Evolutionary conservation across 2,888 invertebrate species (phyloP).

Genomic region (Gymnosoma rotundatum): DNA sequence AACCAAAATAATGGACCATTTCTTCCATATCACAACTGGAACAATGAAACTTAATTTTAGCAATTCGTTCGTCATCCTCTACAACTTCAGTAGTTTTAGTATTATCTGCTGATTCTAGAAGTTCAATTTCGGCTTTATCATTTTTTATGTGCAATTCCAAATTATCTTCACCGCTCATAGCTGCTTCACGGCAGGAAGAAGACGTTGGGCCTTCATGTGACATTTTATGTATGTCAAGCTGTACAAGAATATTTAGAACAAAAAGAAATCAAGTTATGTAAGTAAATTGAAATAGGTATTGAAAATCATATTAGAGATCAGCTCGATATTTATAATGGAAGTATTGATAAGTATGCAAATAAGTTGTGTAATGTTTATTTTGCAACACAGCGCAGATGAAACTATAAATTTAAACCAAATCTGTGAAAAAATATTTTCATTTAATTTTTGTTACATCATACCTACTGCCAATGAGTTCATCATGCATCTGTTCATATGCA

Average conservation of each 20-base stretch:
- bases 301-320: neutral
- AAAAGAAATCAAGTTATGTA: slow-evolving; percentile 12
- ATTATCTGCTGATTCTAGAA: slow-evolving; percentile 70
- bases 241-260: slow-evolving; percentile 31
- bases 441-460: too few relatives aligned
- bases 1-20: slow-evolving; percentile 89
- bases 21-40: slow-evolving; percentile 86
- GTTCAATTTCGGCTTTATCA: slow-evolving; percentile 77
- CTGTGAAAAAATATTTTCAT: too few relatives aligned
- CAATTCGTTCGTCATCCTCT: slow-evolving; percentile 76
- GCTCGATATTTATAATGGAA: too few relatives aligned
- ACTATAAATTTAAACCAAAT: too few relatives aligned
- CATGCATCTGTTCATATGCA: too few relatives aligned
- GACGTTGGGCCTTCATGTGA: slow-evolving; percentile 7
- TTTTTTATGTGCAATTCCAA: slow-evolving; percentile 71
- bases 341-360: too few relatives aligned
- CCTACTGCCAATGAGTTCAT: too few relatives aligned
- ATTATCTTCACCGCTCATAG: slow-evolving; percentile 65
- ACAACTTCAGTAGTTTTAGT: neutral
- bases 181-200: neutral
- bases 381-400: too few relatives aligned
- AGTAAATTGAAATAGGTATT: neutral
- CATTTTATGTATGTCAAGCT: slow-evolving; percentile 25
- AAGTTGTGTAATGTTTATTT: too few relatives aligned
- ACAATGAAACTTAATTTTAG: slow-evolving; percentile 84